Evolutionary conservation across 2,888 invertebrate genomes (phyloP).

Genomic region (Criorhina ranunculi): DNA sequence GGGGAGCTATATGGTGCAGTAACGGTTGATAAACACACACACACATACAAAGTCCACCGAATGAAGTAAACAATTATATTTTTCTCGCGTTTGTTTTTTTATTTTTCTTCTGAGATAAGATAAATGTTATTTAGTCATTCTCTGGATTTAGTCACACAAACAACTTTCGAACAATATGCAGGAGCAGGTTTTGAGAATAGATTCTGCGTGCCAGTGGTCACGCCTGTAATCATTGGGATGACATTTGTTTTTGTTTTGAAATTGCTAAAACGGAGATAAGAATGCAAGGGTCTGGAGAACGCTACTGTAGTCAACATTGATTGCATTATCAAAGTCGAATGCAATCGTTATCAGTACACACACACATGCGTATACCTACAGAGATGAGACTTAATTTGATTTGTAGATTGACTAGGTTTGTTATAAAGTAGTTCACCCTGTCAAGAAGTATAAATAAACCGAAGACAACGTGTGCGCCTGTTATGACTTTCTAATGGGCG

Average conservation of each 20-base stretch:
- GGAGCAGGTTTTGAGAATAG: constrained; percentile 37
- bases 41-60: not conserved
- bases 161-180: constrained; percentile 45
- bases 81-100: constrained; percentile 3
- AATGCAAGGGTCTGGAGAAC: not conserved
- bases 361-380: too few species aligned
- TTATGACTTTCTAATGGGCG: constrained; percentile 41
- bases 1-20: constrained; percentile 22
- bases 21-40: constrained; percentile 35
- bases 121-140: constrained; percentile 41
- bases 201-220: constrained; percentile 24
- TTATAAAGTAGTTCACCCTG: constrained; percentile 26
- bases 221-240: constrained; percentile 6
- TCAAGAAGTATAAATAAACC: constrained; percentile 14
- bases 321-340: constrained; percentile 15
- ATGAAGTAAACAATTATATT: constrained; percentile 48
- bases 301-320: not conserved
- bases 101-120: constrained; percentile 43
- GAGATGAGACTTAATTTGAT: constrained; percentile 8
- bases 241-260: constrained; percentile 26
- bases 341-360: constrained; percentile 29
- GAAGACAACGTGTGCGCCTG: constrained; percentile 11
- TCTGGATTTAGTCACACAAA: constrained; percentile 34
- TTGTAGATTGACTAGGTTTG: constrained; percentile 11
- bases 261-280: not conserved